Conservation (phyloP, 1,140 invertebrate genomes). For the Diploscapter pachys region DNA sequence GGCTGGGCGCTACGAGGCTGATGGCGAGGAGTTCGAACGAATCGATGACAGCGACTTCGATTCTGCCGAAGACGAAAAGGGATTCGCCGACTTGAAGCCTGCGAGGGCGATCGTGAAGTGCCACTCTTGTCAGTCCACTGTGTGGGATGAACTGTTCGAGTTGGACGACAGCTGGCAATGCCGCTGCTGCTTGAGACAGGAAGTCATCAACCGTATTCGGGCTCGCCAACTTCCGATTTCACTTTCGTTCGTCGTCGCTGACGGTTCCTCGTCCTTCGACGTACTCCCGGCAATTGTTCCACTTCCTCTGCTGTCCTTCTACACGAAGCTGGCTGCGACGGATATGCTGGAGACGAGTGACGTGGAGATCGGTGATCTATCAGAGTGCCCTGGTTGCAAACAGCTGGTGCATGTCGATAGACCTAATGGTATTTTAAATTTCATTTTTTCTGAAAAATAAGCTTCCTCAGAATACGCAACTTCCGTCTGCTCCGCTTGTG, state of each 20-base stretch:
- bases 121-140: conserved; percentile 14
- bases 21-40: too few relatives aligned
- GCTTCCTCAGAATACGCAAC: conserved; percentile 8
- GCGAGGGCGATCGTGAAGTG: conserved; percentile 4
- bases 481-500: conserved; percentile 14
- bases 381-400: conserved; percentile 19
- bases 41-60: conserved; percentile 3
- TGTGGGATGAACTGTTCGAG: conserved; percentile 23
- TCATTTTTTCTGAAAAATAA: not conserved
- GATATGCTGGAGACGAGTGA: conserved; percentile 15
- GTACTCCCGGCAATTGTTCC: conserved; percentile 27
- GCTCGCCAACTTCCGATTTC: conserved; percentile 22
- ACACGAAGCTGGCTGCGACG: conserved; percentile 23
- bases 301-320: conserved; percentile 30
- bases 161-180: conserved; percentile 34
- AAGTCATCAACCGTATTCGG: conserved; percentile 24
- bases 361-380: conserved; percentile 19
- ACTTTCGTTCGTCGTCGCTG: conserved; percentile 23
- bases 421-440: conserved; percentile 3
- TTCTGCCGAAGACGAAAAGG: conserved; percentile 17
- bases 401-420: conserved; percentile 20
- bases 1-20: too few relatives aligned
- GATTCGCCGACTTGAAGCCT: conserved; percentile 1
- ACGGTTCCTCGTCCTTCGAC: conserved; percentile 21
- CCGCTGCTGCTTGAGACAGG: conserved; percentile 15